These are phyloP conservation scores for Arizona elegans DNA, from an alignment of 2,113 vertebrate genomes.

Conservation along the genomic window DNA sequence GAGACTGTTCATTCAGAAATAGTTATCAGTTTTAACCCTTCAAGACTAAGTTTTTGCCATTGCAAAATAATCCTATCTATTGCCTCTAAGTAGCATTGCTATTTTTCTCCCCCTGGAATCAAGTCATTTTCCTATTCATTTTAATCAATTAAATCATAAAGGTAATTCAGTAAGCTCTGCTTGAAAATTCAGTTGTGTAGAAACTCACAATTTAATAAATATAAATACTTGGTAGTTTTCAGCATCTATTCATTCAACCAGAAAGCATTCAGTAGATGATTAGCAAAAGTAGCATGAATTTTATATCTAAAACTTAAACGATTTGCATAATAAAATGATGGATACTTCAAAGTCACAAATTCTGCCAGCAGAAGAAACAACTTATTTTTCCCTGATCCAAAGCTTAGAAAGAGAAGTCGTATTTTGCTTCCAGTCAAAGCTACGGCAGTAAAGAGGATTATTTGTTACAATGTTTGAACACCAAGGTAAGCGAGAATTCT, in stretches of 20 bases:
- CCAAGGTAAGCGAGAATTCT: neutral
- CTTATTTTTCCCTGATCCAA: neutral
- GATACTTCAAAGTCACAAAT: neutral
- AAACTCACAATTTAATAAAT: neutral
- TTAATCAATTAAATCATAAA: neutral
- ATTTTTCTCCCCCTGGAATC: neutral
- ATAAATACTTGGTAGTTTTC: neutral
- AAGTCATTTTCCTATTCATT: neutral
- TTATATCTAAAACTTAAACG: neutral
- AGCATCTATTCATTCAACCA: neutral
- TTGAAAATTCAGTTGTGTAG: neutral
- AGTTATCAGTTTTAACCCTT: neutral
- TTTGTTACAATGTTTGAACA: neutral
- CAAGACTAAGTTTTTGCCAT: neutral
- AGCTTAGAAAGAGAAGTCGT: neutral
- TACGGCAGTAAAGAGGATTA: neutral
- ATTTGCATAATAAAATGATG: neutral
- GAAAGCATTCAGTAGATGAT: neutral
- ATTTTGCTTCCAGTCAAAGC: neutral
- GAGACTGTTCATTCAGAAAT: neutral
- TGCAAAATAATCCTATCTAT: neutral
- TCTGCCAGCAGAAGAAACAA: neutral
- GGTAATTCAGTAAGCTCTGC: neutral
- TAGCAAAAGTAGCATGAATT: neutral
- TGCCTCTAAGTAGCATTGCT: neutral